These are phyloP conservation scores for Oligia strigilis DNA, from an alignment of 2,888 invertebrate species.

Conservation along the genomic window DNA sequence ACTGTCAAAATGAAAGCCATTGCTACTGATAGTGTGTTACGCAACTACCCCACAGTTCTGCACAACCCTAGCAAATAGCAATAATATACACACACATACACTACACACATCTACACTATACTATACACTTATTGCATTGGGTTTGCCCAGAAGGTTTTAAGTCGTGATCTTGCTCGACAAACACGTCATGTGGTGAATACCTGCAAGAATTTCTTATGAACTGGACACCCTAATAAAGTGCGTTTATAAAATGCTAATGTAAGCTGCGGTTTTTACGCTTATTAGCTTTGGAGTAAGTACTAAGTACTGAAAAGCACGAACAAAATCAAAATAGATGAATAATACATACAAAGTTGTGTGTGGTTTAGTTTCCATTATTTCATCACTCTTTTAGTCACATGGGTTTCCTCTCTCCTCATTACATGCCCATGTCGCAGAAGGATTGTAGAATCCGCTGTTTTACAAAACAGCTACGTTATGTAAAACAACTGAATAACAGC, in stretches of 20 bases:
- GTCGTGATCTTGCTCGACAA: conserved; percentile 36
- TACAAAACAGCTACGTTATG: too few relatives aligned
- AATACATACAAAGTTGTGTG: too few relatives aligned
- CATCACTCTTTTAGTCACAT: too few relatives aligned
- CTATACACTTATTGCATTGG: conserved; percentile 15
- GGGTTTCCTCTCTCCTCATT: too few relatives aligned
- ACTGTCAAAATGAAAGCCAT: too few relatives aligned
- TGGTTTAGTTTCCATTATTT: neutral
- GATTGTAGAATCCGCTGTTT: too few relatives aligned
- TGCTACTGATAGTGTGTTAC: too few relatives aligned
- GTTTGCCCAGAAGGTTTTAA: conserved; percentile 28
- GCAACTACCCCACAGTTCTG: neutral
- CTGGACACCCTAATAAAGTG: conserved; percentile 8
- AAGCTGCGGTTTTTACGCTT: conserved; percentile 19
- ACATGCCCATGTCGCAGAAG: too few relatives aligned
- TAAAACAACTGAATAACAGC: too few relatives aligned
- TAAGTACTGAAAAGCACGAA: neutral
- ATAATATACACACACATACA: neutral
- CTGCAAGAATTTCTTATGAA: conserved; percentile 11
- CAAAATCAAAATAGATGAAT: neutral
- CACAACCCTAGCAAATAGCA: neutral
- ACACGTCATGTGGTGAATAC: conserved; percentile 25
- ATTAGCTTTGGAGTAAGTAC: neutral
- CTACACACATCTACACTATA: neutral
- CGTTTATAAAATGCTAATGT: conserved; percentile 9